Conservation (phyloP, 2,113 vertebrate species). For the Saccopteryx bilineata region DNA sequence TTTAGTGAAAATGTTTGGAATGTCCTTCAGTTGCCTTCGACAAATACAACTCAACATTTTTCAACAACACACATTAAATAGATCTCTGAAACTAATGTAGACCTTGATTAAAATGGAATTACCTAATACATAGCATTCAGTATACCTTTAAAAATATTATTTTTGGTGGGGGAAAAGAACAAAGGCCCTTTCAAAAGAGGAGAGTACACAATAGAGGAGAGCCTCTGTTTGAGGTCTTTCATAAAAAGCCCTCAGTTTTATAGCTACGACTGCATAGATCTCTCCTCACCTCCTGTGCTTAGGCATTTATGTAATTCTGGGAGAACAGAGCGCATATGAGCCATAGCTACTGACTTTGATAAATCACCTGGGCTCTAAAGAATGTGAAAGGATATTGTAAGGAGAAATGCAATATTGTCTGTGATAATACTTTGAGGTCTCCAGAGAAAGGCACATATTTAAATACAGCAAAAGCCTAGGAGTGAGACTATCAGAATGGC, state of each 20-base stretch:
- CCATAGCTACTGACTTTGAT: slow-evolving; percentile 71
- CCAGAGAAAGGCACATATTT: slow-evolving; percentile 69
- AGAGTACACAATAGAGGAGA: neutral
- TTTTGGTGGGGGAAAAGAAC: neutral
- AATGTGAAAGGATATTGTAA: slow-evolving; percentile 66
- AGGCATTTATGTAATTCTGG: slow-evolving; percentile 40
- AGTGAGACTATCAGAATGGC: neutral
- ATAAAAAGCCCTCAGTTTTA: neutral
- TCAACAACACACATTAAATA: slow-evolving; percentile 4
- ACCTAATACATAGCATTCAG: neutral
- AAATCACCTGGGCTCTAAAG: slow-evolving; percentile 64
- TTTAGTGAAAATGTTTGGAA: slow-evolving; percentile 1
- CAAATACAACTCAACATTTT: neutral
- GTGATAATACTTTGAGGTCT: slow-evolving; percentile 61
- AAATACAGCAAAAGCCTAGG: slow-evolving; percentile 54
- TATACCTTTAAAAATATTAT: slow-evolving; percentile 48
- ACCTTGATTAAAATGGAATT: neutral
- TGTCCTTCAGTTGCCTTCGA: slow-evolving; percentile 2
- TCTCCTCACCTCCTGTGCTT: neutral
- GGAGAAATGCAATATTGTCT: slow-evolving; percentile 66
- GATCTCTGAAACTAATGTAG: slow-evolving; percentile 10
- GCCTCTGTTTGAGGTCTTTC: neutral
- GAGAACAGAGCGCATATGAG: slow-evolving; percentile 37
- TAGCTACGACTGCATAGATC: neutral
- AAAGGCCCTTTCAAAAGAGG: neutral